Conservation (phyloP, 2,888 invertebrate genomes). For the Agonum fuliginosum region DNA sequence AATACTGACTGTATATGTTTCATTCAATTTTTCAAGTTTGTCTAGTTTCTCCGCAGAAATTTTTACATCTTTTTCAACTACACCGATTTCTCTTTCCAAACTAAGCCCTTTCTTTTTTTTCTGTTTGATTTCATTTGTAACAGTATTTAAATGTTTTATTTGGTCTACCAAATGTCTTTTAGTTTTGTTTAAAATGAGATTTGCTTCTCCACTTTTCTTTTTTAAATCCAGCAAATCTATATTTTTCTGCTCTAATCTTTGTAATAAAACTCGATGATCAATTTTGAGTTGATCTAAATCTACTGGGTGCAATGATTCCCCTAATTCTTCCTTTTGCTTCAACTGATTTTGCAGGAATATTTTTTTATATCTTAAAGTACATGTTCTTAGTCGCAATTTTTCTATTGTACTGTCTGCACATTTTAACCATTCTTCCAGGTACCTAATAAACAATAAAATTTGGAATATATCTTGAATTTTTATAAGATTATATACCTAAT, state of each 20-base stretch:
- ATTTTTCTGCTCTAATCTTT: conserved; percentile 76
- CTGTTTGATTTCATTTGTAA: conserved; percentile 71
- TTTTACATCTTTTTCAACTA: conserved; percentile 72
- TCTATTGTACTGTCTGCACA: conserved; percentile 75
- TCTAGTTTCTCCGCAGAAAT: conserved; percentile 70
- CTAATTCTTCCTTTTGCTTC: conserved; percentile 75
- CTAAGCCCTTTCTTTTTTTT: conserved; percentile 72
- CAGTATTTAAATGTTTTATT: conserved; percentile 71
- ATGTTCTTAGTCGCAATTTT: conserved; percentile 76
- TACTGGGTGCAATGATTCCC: conserved; percentile 76
- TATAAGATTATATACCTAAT: conserved; percentile 66
- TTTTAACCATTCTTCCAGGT: conserved; percentile 79
- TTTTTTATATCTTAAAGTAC: conserved; percentile 75
- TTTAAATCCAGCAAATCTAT: conserved; percentile 76
- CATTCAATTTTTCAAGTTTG: conserved; percentile 71
- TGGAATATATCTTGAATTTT: background rate
- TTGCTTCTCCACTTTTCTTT: conserved; percentile 77
- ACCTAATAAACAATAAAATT: conserved; percentile 69
- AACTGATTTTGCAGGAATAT: conserved; percentile 76
- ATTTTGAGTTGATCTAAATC: conserved; percentile 80
- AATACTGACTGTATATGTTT: conserved; percentile 71
- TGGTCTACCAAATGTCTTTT: conserved; percentile 71
- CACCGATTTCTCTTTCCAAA: conserved; percentile 72
- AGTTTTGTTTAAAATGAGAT: conserved; percentile 75
- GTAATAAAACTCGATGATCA: conserved; percentile 75